These are phyloP conservation scores for Hyles euphorbiae DNA, from an alignment of 1,140 invertebrate species.

Conservation along the genomic window DNA sequence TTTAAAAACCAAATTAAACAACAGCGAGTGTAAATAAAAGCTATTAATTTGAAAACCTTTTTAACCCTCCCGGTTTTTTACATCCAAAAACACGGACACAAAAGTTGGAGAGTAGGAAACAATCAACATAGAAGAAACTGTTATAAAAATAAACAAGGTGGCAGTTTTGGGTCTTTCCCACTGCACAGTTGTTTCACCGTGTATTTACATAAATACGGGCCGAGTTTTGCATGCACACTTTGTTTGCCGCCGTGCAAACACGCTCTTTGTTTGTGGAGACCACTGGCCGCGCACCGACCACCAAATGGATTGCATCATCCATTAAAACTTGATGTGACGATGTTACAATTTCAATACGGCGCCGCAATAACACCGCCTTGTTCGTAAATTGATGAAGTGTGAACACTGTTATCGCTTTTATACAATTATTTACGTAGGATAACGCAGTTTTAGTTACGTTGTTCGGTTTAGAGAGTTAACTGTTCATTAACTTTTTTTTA, in stretches of 20 bases:
- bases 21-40: not conserved
- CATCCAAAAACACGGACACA: constrained; percentile 7
- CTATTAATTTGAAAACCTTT: not conserved
- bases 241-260: constrained; percentile 49
- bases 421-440: too few species aligned
- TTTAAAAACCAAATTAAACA: not conserved
- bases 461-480: too few species aligned
- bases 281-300: constrained; percentile 24
- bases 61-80: not conserved
- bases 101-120: constrained; percentile 19
- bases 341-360: constrained; percentile 6
- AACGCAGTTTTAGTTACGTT: too few species aligned
- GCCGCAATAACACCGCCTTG: too few species aligned
- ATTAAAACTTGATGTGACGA: constrained; percentile 21
- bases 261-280: constrained; percentile 36
- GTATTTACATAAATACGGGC: constrained; percentile 57
- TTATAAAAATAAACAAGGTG: constrained; percentile 49
- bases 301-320: constrained; percentile 47
- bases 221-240: constrained; percentile 50
- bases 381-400: too few species aligned
- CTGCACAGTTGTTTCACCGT: constrained; percentile 46
- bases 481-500: too few species aligned
- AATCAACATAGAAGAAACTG: constrained; percentile 33
- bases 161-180: constrained; percentile 40
- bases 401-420: too few species aligned